phyloP scores from a whole-genome alignment of 2,797 vertebrate species.

The Trichosurus vulpecula region DNA sequence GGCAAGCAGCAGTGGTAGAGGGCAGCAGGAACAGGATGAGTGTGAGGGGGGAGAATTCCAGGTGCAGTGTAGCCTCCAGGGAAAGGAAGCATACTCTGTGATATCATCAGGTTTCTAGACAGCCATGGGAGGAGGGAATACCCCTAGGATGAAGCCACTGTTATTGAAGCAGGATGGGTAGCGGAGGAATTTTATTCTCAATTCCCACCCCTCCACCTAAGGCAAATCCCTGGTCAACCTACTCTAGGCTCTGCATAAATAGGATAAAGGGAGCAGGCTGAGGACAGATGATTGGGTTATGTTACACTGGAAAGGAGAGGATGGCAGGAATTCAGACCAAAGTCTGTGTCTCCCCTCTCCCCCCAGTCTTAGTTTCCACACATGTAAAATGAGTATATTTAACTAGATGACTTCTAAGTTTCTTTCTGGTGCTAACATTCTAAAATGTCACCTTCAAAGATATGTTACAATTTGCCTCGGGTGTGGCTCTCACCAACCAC shows the following conservation, averaged over 20 bases:
- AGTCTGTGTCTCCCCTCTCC: background rate
- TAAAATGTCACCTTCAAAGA: background rate
- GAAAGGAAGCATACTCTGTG: background rate
- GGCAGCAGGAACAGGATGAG: background rate
- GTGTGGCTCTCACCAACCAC: background rate
- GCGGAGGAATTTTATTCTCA: background rate
- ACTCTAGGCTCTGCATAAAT: background rate
- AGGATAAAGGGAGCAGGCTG: background rate
- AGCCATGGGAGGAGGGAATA: background rate
- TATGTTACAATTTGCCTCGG: background rate
- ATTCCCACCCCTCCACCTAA: background rate
- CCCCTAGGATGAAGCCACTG: background rate
- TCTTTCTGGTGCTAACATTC: background rate
- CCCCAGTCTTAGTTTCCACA: background rate
- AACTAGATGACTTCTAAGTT: background rate
- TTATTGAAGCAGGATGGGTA: background rate
- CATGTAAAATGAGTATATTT: background rate
- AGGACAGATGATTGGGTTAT: background rate
- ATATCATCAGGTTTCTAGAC: background rate
- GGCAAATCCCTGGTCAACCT: background rate
- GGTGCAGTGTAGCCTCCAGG: background rate
- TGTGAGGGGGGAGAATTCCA: background rate
- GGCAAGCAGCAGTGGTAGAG: background rate
- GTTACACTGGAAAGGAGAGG: background rate
- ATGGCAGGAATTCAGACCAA: background rate